These are phyloP conservation scores for Aurelia coerulea DNA, from an alignment of 30 jellyfish, hydroid and myxozoan species.

Conservation along the genomic window DNA sequence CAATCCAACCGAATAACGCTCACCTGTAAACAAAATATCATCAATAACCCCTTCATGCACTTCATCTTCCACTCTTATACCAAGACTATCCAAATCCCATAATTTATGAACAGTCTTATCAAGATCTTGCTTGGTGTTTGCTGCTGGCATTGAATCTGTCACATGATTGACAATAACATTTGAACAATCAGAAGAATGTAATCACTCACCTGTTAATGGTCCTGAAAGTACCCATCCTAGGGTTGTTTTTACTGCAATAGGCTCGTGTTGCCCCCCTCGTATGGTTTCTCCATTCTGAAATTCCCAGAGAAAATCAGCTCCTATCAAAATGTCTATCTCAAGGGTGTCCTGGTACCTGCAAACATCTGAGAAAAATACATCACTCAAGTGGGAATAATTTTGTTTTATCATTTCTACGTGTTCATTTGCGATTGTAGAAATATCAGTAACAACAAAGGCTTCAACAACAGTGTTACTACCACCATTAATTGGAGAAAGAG, in stretches of 20 bases:
- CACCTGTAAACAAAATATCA: conserved; percentile 27
- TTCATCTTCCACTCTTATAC: conserved; percentile 48
- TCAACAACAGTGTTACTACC: conserved; percentile 8
- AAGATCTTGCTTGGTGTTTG: conserved; percentile 8
- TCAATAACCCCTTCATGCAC: conserved; percentile 48
- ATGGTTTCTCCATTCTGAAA: conserved; percentile 27
- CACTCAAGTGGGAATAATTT: background rate
- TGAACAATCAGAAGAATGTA: background rate
- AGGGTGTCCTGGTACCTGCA: conserved; percentile 24
- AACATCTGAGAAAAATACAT: conserved; percentile 43
- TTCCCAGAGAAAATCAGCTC: conserved; percentile 30
- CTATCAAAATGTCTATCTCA: conserved; percentile 26
- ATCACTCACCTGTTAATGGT: conserved; percentile 43
- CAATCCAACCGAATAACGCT: conserved; percentile 30
- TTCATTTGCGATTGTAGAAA: conserved; percentile 36
- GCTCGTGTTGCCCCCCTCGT: conserved; percentile 74
- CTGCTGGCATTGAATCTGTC: background rate
- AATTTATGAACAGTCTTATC: conserved; percentile 4
- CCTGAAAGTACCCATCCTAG: conserved; percentile 40
- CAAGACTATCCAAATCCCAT: conserved; percentile 57
- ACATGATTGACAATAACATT: conserved; percentile 25
- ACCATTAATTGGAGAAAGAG: conserved; percentile 21
- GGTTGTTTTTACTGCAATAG: conserved; percentile 47
- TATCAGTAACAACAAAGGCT: conserved; percentile 60
- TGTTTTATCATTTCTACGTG: conserved; percentile 40